Base-by-base conservation (phyloP, 2,888 invertebrate species). In the Pemphredon lugubris region DNA sequence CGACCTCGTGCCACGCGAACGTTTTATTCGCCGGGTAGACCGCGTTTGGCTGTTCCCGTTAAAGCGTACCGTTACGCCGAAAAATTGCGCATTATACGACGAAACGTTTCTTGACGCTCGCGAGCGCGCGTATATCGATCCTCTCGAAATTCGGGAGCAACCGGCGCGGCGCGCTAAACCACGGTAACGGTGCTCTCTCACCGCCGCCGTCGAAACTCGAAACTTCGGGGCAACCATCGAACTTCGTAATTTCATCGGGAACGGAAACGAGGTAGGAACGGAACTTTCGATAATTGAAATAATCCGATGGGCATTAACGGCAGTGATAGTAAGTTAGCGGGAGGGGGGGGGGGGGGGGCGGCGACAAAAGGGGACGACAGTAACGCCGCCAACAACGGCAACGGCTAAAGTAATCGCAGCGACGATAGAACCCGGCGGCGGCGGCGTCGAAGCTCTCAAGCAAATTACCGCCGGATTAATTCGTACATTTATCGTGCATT, bases 391-490 rank as follows among this genome's bases (percentile, higher is more conserved):
- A 14, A 23, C 60, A 51, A 14, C 13, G n/a, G 34, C n/a, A 34
- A 34, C 34, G 44, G n/a, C 5, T 30, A 30, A 9, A 32, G 66
- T 44, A 53, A 60, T 60, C 66, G 57, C 21, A n/a, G n/a, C n/a
- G n/a, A n/a, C n/a, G n/a, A n/a, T n/a, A n/a, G n/a, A n/a, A n/a
- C n/a, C n/a, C n/a, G n/a, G n/a, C 9, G 34, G 32, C 18, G 47
- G 32, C 45, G 32, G 21, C 30, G 50, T 30, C 44, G 26, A 39
- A 23, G 64, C 68, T 69, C 66, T 67, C 55, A 53, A 60, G 75
- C 69, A 78, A 82, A 82, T 81, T 69, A 75, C 70, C 61, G 11
- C 44, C 55, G 71, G 69, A 77, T 83, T 83, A 84, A 84, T 83
- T 81, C 75, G 69, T 69, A 72, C 74, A 78, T 82, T 82, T 76